These are phyloP conservation scores for Passerculus sandwichensis DNA, from an alignment of 2,797 vertebrate species.

Conservation along the genomic window DNA sequence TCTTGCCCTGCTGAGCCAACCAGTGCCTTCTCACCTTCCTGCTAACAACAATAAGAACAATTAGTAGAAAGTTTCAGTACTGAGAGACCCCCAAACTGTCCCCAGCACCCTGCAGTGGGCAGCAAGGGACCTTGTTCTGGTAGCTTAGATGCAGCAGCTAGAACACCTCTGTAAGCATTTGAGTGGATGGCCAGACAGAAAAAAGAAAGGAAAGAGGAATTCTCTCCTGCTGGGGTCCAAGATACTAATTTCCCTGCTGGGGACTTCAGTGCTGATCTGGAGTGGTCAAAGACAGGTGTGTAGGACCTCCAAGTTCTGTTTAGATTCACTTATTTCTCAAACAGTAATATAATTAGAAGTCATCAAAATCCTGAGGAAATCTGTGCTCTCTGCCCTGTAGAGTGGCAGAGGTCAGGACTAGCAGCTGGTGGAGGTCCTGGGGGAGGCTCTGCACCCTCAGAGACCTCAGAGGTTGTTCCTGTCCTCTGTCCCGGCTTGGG, in stretches of 20 bases:
- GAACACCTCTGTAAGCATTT: background rate
- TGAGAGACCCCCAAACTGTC: background rate
- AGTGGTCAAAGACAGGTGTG: background rate
- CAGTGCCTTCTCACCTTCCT: background rate
- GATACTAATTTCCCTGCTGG: background rate
- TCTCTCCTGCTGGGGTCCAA: background rate
- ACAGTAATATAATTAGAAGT: background rate
- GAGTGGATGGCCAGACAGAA: background rate
- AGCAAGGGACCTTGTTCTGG: background rate
- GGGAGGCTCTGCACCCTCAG: background rate
- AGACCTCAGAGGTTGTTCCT: background rate
- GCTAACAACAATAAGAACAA: background rate
- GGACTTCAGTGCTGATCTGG: background rate
- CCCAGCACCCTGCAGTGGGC: background rate
- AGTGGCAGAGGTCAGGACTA: background rate
- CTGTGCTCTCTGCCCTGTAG: background rate
- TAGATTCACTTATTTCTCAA: background rate
- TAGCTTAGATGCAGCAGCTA: background rate
- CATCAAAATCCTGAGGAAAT: background rate
- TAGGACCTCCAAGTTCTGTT: background rate
- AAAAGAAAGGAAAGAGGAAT: background rate
- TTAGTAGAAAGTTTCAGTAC: background rate
- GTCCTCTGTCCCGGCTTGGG: background rate
- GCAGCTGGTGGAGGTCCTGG: background rate
- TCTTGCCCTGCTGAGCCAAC: background rate